Percentiles rank a stretch among this genome's conserved stretches.
Conservation (phyloP, 1,140 invertebrate genomes). For the Tribolium madens region DNA sequence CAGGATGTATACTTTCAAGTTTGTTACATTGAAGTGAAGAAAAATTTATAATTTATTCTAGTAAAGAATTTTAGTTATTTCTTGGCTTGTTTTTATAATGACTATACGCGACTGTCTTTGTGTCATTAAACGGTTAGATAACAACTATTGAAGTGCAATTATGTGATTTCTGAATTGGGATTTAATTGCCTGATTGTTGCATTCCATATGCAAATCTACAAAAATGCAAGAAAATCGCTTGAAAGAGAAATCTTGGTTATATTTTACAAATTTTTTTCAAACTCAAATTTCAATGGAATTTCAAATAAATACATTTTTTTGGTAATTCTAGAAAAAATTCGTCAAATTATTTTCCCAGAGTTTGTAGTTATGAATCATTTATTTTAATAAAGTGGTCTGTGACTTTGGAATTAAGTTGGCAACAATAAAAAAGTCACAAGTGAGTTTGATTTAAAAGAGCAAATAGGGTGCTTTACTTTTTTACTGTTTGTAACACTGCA, state of each 20-base stretch:
- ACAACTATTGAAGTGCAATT: constrained; percentile 7
- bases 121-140: background rate
- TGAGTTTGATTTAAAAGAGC: too few species aligned
- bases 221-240: background rate
- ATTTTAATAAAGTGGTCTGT: too few species aligned
- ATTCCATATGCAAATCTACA: background rate
- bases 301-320: too few species aligned
- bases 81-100: background rate
- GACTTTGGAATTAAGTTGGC: too few species aligned
- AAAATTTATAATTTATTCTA: constrained; percentile 32
- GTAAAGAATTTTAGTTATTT: constrained; percentile 24
- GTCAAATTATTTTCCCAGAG: too few species aligned
- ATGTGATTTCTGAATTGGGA: background rate
- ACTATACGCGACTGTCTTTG: background rate
- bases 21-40: constrained; percentile 44
- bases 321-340: too few species aligned
- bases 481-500: too few species aligned
- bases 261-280: background rate
- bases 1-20: constrained; percentile 54
- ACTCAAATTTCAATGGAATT: too few species aligned
- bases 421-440: too few species aligned
- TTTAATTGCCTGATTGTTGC: background rate
- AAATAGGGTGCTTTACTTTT: too few species aligned
- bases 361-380: too few species aligned
- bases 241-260: background rate